Evolutionary conservation across 2,888 invertebrate species (phyloP), one percentile per base, ranked within the genome.

Genomic region (Drosophila gaucha): DNA sequence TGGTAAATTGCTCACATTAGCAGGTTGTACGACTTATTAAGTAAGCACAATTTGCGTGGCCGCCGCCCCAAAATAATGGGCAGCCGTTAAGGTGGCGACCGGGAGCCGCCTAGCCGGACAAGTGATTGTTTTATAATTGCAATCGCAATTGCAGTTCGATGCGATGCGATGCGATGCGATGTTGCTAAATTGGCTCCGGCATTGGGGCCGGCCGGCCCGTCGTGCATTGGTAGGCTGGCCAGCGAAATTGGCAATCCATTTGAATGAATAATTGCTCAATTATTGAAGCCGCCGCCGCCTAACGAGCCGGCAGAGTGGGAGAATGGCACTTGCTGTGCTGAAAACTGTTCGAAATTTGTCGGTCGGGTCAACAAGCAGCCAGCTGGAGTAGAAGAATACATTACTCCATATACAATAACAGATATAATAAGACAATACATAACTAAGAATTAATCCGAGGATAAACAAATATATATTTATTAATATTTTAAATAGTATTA

Each of bases 211-310:
- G 44, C 22, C 31, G 20, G 18, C 16, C 47, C 50, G 47, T 44
- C 26, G 20, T 55, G 47, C 26, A 64, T 28, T 65, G 67, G 74
- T 75, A 69, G 85, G 87, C 73, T 80, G 87, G 82, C 72, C 75
- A 63, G 73, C 83, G 84, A 86, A 89, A 89, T 90, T 89, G 90
- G 86, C 90, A 88, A 90, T 89, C 89, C 88, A 90, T 90, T 90
- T 90, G 89, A 89, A 90, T 89, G 90, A 90, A 89, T 89, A 90
- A 90, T 90, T 90, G 89, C 90, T 90, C 90, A 90, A 90, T 90
- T 90, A 90, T 80, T 68, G 86, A 77, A 82, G 74, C 67, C 72
- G 83, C 70, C 79, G 82, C 67, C 46, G 70, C 62, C 63, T 77
- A 83, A 77, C 79, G 65, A 78, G 75, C 36, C 71, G 52, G 12